phyloP scores from a whole-genome alignment of 2,113 vertebrate genomes.

The Ovibos moschatus region DNA sequence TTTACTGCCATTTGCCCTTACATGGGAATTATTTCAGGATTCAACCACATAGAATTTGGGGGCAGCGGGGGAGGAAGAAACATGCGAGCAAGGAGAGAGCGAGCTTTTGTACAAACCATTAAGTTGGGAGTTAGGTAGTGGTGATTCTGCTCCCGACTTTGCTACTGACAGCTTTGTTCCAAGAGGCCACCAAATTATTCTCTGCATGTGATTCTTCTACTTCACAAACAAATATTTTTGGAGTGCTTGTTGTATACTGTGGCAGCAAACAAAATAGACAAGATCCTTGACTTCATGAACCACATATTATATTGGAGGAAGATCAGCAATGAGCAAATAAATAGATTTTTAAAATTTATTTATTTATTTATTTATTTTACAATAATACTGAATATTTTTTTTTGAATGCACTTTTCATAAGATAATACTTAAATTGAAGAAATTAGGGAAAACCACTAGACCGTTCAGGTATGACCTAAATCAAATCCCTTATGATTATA shows the following conservation, averaged over 20 bases:
- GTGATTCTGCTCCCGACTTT: neutral
- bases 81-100: accelerated
- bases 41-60: neutral
- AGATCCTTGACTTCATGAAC: neutral
- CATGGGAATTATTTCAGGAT: neutral
- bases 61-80: neutral
- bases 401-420: too few relatives aligned
- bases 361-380: too few relatives aligned
- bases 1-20: neutral
- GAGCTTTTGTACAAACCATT: neutral
- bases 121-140: neutral
- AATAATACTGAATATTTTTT: too few relatives aligned
- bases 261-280: neutral
- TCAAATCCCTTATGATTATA: too few relatives aligned
- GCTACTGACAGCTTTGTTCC: neutral
- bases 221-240: neutral
- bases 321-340: neutral
- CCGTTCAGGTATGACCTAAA: too few relatives aligned
- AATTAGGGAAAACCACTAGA: too few relatives aligned
- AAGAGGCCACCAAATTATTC: neutral
- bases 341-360: neutral
- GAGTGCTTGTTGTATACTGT: neutral
- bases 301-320: neutral
- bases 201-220: neutral
- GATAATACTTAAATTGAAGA: too few relatives aligned